These are phyloP conservation scores for Notechis scutatus DNA, from an alignment of 2,113 vertebrate genomes.

Conservation along the genomic window DNA sequence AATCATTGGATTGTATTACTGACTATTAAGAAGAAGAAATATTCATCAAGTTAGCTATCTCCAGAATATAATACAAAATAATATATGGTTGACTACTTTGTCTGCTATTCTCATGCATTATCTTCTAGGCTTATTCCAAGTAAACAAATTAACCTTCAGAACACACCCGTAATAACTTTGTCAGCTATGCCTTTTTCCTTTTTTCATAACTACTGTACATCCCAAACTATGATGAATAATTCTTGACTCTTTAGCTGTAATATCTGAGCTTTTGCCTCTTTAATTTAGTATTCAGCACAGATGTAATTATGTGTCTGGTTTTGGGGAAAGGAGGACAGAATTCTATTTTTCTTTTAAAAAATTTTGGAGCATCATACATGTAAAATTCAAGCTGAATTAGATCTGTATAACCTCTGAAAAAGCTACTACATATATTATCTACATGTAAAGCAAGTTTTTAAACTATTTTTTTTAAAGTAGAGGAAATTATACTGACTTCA, in stretches of 20 bases:
- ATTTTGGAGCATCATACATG: neutral
- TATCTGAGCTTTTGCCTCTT: neutral
- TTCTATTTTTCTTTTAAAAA: neutral
- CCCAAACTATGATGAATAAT: neutral
- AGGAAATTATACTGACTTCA: neutral
- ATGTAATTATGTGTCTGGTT: neutral
- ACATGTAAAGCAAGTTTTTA: neutral
- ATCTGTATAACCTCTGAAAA: neutral
- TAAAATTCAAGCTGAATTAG: neutral
- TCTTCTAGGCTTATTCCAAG: neutral
- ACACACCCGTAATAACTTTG: neutral
- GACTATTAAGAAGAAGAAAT: neutral
- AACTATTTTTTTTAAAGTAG: neutral
- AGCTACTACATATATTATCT: neutral
- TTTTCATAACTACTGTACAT: neutral
- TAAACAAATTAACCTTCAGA: neutral
- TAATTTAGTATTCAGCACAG: neutral
- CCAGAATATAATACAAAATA: neutral
- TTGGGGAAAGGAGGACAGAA: neutral
- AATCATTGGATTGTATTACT: neutral
- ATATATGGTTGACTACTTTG: neutral
- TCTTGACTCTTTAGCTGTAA: neutral
- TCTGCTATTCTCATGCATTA: neutral
- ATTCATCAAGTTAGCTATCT: neutral
- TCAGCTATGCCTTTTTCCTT: neutral